A percentile compares a stretch with the other conserved stretches of the same genome.
phyloP scores from a whole-genome alignment of 2,888 invertebrate genomes.

The Mesoligia furuncula region DNA sequence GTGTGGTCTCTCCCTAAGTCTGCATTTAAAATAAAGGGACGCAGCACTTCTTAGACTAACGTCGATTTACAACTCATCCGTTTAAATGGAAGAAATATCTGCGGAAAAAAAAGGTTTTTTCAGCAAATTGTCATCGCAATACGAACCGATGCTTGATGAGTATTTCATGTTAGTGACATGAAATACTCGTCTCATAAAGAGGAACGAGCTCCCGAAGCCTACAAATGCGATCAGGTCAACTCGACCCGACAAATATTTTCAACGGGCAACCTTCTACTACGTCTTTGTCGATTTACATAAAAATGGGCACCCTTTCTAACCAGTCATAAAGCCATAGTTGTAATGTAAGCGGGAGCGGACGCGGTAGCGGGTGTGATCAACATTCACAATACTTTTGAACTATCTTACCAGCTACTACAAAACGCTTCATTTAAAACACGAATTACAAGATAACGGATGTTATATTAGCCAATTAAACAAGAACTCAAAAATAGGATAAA shows the following conservation, averaged over 20 bases:
- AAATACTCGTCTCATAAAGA: constrained; percentile 55
- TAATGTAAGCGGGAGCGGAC: not conserved
- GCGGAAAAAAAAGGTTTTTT: not conserved
- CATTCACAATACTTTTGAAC: not conserved
- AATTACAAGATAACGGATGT: too few relatives aligned
- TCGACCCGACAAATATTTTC: constrained; percentile 57
- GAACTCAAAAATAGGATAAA: too few relatives aligned
- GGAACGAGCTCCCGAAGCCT: constrained; percentile 47
- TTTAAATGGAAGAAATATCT: not conserved
- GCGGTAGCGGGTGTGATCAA: not conserved
- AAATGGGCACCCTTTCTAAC: constrained; percentile 63
- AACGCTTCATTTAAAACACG: not conserved
- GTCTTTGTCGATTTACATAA: constrained; percentile 70
- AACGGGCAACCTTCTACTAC: constrained; percentile 36
- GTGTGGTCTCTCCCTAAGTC: too few relatives aligned
- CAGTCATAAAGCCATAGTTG: not conserved
- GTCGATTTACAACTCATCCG: not conserved
- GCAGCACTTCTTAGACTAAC: not conserved
- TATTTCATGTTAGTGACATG: too few relatives aligned
- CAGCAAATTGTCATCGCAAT: constrained; percentile 36
- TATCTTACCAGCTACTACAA: not conserved
- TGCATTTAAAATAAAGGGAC: not conserved
- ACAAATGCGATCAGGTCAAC: constrained; percentile 63
- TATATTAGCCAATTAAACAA: too few relatives aligned
- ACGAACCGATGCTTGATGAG: constrained; percentile 38